phyloP scores from a whole-genome alignment of 2,113 vertebrate genomes.

The Galeopterus variegatus region DNA sequence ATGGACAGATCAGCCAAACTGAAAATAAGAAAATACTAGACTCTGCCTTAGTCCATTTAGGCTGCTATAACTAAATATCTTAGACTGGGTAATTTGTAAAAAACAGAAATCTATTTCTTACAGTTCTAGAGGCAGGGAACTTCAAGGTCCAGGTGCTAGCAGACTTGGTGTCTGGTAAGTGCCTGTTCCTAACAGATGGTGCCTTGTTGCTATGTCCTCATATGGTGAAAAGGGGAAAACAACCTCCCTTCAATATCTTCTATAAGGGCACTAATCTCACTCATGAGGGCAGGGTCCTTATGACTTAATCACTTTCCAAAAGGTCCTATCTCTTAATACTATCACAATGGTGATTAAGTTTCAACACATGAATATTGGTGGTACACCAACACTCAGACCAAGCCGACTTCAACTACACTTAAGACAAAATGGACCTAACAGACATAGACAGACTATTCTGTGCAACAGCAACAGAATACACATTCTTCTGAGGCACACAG shows the following conservation, averaged over 20 bases:
- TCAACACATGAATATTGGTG: not conserved
- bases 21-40: not conserved
- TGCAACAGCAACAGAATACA: not conserved
- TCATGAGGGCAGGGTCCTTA: too few relatives aligned
- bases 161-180: not conserved
- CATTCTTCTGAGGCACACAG: not conserved
- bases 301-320: not conserved
- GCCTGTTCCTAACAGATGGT: not conserved
- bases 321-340: not conserved
- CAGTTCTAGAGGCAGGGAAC: not conserved
- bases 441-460: not conserved
- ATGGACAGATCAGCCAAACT: not conserved
- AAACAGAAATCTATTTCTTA: not conserved
- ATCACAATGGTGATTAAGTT: not conserved
- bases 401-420: not conserved
- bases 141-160: not conserved
- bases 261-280: not conserved
- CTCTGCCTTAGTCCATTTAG: not conserved
- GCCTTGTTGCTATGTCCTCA: not conserved
- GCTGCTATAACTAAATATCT: not conserved
- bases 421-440: not conserved
- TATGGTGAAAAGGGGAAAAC: too few relatives aligned
- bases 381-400: not conserved
- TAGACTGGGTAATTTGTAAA: not conserved
- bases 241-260: not conserved